Evolutionary conservation across 2,888 invertebrate species (phyloP).

Genomic region (Cephus runcator): DNA sequence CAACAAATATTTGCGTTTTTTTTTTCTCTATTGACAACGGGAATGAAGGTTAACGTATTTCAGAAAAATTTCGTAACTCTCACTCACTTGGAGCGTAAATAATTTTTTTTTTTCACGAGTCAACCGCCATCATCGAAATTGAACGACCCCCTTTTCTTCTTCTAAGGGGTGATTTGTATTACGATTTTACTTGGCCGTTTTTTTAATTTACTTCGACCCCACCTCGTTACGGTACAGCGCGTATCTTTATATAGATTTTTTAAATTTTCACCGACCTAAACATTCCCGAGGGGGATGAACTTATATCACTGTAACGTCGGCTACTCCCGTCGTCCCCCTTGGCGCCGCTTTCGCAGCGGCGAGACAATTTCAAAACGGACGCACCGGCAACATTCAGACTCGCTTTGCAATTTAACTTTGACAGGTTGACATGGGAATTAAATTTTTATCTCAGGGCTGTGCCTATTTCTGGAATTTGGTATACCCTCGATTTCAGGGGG

Average conservation of each 20-base stretch:
- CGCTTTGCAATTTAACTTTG: not conserved
- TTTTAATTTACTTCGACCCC: not conserved
- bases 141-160: not conserved
- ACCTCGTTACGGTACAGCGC: not conserved
- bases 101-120: slow-evolving; percentile 23
- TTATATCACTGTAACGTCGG: not conserved
- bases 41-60: not conserved
- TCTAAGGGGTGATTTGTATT: not conserved
- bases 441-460: not conserved
- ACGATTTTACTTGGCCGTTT: not conserved
- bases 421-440: not conserved
- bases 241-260: not conserved
- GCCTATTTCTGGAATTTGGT: not conserved
- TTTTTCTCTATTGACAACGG: not conserved
- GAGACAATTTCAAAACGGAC: not conserved
- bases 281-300: not conserved
- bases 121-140: slow-evolving; percentile 21
- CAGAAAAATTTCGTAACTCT: slow-evolving; percentile 5
- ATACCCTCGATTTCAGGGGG: not conserved
- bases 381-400: not conserved
- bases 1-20: slow-evolving; percentile 40
- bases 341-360: not conserved
- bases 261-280: not conserved
- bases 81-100: slow-evolving; percentile 26
- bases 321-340: not conserved